A percentile compares a stretch with the other conserved stretches of the same genome.
Evolutionary conservation across 2,888 invertebrate genomes (phyloP).

Genomic region (Leptogaster cylindrica): DNA sequence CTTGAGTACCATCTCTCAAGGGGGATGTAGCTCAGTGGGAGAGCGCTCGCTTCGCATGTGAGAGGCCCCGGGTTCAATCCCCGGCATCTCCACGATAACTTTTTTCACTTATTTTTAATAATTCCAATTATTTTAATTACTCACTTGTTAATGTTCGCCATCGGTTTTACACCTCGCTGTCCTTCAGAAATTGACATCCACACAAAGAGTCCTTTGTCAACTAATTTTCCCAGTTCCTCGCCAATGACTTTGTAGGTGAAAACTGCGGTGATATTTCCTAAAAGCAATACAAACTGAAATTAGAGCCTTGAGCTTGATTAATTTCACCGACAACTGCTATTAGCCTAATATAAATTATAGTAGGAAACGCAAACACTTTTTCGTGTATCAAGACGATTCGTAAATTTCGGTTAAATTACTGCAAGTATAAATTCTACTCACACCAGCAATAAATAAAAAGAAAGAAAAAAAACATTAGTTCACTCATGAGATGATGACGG

Average conservation of each 20-base stretch:
- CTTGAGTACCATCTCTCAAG: background rate
- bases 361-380: too few relatives aligned
- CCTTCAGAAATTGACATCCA: constrained; percentile 75
- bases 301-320: too few relatives aligned
- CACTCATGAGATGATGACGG: too few relatives aligned
- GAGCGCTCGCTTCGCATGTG: constrained; percentile 58
- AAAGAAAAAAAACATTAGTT: too few relatives aligned
- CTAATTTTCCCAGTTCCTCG: constrained; percentile 72
- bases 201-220: constrained; percentile 74
- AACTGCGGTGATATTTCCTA: constrained; percentile 82
- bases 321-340: too few relatives aligned
- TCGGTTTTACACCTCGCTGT: constrained; percentile 65
- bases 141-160: constrained; percentile 77
- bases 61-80: constrained; percentile 57
- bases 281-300: too few relatives aligned
- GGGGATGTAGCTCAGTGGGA: constrained; percentile 58
- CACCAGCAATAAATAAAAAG: too few relatives aligned
- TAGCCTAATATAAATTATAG: too few relatives aligned
- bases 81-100: constrained; percentile 41
- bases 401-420: too few relatives aligned
- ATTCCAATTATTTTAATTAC: constrained; percentile 43
- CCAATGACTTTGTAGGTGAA: constrained; percentile 83
- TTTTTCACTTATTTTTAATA: background rate
- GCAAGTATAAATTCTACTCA: too few relatives aligned
- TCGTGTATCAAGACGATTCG: too few relatives aligned